Percentiles rank a stretch among this genome's conserved stretches.
Conservation (phyloP, 2,888 invertebrate species). For the Dynastes tityus region DNA sequence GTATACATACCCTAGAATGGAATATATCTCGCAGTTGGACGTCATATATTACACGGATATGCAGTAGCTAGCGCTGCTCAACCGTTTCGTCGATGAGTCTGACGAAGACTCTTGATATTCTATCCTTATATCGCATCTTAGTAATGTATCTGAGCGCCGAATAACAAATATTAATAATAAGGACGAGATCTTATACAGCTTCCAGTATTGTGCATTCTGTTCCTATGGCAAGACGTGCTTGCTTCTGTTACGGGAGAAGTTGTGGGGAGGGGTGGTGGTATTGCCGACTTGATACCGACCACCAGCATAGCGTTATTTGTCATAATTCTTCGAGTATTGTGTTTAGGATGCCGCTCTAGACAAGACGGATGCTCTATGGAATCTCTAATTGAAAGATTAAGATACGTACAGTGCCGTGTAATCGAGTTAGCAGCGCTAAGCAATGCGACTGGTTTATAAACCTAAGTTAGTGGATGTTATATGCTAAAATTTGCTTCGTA, state of each 20-base stretch:
- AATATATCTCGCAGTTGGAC: slow-evolving; percentile 60
- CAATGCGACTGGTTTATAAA: too few species aligned
- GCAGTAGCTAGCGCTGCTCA: slow-evolving; percentile 55
- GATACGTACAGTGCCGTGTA: too few species aligned
- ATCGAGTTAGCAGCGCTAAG: too few species aligned
- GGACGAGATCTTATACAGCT: background rate
- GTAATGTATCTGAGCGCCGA: background rate
- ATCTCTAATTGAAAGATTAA: slow-evolving; percentile 50
- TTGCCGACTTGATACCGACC: slow-evolving; percentile 54
- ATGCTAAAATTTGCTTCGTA: too few species aligned
- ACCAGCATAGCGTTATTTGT: slow-evolving; percentile 60
- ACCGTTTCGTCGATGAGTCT: slow-evolving; percentile 52
- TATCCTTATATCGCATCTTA: slow-evolving; percentile 28
- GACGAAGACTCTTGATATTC: slow-evolving; percentile 51
- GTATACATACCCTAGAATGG: slow-evolving; percentile 32
- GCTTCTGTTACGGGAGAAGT: too few species aligned
- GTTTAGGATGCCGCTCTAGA: slow-evolving; percentile 39
- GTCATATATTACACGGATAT: slow-evolving; percentile 59
- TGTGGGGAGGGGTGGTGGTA: background rate
- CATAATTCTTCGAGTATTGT: slow-evolving; percentile 58
- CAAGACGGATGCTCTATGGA: slow-evolving; percentile 47
- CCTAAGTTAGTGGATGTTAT: too few species aligned
- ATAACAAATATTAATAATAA: slow-evolving; percentile 12
- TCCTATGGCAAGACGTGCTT: too few species aligned
- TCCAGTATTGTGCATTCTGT: too few species aligned